Percentiles rank a stretch among this genome's conserved stretches.
phyloP scores from a whole-genome alignment of 2,113 vertebrate genomes.

The Mirounga angustirostris region DNA sequence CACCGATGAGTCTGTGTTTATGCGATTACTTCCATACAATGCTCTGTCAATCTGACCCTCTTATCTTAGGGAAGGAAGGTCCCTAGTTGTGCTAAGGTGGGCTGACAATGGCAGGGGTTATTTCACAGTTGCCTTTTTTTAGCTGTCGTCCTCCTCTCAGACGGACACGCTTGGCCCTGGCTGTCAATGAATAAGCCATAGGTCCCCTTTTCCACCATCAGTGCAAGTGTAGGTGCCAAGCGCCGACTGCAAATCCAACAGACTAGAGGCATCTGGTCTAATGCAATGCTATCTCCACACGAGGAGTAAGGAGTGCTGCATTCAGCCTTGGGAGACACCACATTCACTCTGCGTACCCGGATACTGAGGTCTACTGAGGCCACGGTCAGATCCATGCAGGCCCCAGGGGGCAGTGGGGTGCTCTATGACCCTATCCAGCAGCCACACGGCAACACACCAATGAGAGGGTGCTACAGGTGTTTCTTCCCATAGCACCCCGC shows the following conservation, averaged over 20 bases:
- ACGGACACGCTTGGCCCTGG: background rate
- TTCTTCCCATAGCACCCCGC: background rate
- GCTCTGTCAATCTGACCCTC: background rate
- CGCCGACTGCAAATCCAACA: background rate
- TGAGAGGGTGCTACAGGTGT: too few species aligned
- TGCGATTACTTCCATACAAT: background rate
- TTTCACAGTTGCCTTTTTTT: background rate
- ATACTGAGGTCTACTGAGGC: background rate
- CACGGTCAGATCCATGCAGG: background rate
- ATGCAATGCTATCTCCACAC: accelerated
- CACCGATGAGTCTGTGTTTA: background rate
- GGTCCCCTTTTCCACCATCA: background rate
- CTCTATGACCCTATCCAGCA: background rate
- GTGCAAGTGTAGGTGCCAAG: background rate
- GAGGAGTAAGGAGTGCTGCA: background rate
- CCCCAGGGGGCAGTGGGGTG: accelerated
- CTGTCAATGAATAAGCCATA: background rate
- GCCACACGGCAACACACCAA: background rate
- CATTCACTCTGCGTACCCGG: too few species aligned
- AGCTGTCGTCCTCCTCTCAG: background rate
- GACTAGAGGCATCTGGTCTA: background rate
- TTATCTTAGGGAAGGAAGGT: background rate
- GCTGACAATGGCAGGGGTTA: background rate
- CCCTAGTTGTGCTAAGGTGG: background rate
- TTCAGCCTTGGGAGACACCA: background rate